Base-by-base conservation (phyloP, 2,888 invertebrate species). In the Caradrina kadenii region DNA sequence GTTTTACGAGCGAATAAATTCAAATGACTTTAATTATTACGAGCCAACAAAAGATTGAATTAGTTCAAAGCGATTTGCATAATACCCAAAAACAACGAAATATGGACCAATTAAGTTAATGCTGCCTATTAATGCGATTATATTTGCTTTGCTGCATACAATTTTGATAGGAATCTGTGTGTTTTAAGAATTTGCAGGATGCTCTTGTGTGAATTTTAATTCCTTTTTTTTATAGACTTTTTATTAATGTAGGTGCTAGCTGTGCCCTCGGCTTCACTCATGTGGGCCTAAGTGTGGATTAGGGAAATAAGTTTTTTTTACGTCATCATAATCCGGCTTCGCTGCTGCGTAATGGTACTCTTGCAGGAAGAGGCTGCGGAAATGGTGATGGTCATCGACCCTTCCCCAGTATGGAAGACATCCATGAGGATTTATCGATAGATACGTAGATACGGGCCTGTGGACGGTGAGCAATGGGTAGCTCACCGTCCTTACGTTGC, bases 11-110 rank as follows among this genome's bases (percentile, higher is more conserved):
- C 74, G 76, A 81, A 88, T 89, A 89, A 88, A 89, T 89, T 84
- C 76, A 81, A 86, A 86, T 81, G 77, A 83, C 82, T 86, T 88
- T 89, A 90, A 91, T 90, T 88, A 89, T 88, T 86, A 84, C 76
- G 76, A 85, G 76, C 83, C 80, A 88, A 87, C 86, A 88, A 88
- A 88, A 88, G 86, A 87, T 87, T 82, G 84, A 85, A 88, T 88
- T 87, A 85, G 84, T 82, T 83, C 77, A 80, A 83, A 76, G 75
- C 71, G 80, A 86, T 89, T 87, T 87, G 87, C 87, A 89, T 90
- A 89, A 87, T 86, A 83, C 84, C 69, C 80, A 78, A 73, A 71
- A 78, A 62, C 81, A 60, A 79, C 56, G 59, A 79, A 69, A 73
- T 81, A 77, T 81, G 73, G 50, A 31, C 68, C 69, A 71, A 81